Evolutionary conservation across 2,797 vertebrate genomes (phyloP), one percentile per base, ranked within the genome.

Genomic region (Darevskia nairensis): DNA sequence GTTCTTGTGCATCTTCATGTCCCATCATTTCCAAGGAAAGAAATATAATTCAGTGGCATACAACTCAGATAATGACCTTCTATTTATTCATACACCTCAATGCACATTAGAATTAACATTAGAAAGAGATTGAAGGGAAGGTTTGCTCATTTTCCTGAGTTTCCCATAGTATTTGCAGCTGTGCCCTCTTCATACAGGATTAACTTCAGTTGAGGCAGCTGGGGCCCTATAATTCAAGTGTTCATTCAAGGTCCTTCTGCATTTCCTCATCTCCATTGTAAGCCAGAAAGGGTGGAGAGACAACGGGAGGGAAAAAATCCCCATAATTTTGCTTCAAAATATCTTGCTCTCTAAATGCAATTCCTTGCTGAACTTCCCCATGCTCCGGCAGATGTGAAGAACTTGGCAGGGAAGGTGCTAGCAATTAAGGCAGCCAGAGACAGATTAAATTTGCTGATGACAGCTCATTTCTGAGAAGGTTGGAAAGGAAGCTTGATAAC

Each of bases 401-500:
- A 85, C 89, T 94, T 94, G 92, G 91, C 90, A 94, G 92, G 82
- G 91, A 94, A 88, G 86, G 88, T 92, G 80, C 85, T 93, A 95
- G 96, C 91, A 94, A 95, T 96, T 95, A 94, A 89, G 94, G 89
- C 86, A 96, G 89, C 68, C 88, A 94, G 94, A 95, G 55, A 92
- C 87, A 96, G 95, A 96, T 96, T 95, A 96, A 95, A 95, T 93
- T 93, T 93, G 87, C 89, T 96, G 95, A 95, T 96, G 96, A 96
- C 94, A 95, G 93, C 95, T 96, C 94, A 94, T 95, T 95, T 95
- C 94, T 92, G 92, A 96, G 94, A 95, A 95, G 94, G 94, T 91
- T 95, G 94, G 90, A 96, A 94, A 86, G 89, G 94, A 96, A 96
- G 92, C 85, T 94, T 91, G 94, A 94, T 95, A 93, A 93, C 95